Percentiles rank a stretch among this genome's conserved stretches.
Conservation (phyloP, 1,140 invertebrate genomes). For the Drosophila micromelanica region DNA sequence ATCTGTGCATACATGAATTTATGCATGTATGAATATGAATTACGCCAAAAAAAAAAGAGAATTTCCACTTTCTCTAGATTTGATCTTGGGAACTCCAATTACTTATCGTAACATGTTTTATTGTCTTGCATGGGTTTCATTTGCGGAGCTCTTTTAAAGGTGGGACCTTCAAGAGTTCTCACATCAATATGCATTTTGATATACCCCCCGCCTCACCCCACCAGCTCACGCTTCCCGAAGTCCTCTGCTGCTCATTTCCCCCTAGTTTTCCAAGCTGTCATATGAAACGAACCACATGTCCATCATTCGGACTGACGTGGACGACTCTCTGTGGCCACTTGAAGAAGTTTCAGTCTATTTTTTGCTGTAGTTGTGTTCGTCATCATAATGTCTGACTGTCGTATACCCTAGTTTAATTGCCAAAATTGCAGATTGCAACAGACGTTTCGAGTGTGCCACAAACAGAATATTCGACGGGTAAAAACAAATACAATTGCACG, state of each 20-base stretch:
- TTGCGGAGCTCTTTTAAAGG: not conserved
- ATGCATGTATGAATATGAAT: too few species aligned
- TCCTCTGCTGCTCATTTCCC: not conserved
- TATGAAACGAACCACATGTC: not conserved
- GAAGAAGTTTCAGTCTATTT: slow-evolving; percentile 8
- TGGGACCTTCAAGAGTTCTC: not conserved
- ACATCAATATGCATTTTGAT: not conserved
- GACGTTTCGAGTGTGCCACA: slow-evolving; percentile 19
- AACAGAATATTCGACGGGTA: not conserved
- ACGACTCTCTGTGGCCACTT: not conserved
- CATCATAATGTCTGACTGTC: not conserved
- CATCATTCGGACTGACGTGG: slow-evolving; percentile 2
- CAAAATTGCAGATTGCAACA: slow-evolving; percentile 15
- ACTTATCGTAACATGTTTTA: not conserved
- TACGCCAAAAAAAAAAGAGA: too few species aligned
- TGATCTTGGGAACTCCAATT: not conserved
- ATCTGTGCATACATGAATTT: not conserved
- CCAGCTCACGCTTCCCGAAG: not conserved
- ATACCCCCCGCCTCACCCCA: too few species aligned
- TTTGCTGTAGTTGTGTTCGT: not conserved
- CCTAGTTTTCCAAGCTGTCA: not conserved
- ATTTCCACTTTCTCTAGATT: not conserved
- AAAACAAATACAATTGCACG: slow-evolving; percentile 6
- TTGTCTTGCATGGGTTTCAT: not conserved
- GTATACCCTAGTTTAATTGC: slow-evolving; percentile 11